phyloP scores from a whole-genome alignment of 2,797 vertebrate species.

The Peromyscus nudipes region DNA sequence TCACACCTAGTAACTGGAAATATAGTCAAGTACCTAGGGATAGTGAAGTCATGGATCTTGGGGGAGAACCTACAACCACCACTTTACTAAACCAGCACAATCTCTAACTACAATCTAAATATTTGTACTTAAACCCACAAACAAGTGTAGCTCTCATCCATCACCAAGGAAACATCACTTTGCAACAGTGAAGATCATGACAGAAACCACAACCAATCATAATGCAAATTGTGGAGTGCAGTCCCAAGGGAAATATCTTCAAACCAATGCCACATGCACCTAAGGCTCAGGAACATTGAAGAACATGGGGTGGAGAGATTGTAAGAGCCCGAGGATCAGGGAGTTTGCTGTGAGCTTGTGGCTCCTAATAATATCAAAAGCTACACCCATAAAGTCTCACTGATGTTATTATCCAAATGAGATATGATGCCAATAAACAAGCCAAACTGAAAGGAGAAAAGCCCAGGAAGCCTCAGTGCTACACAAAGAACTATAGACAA shows the following conservation, averaged over 20 bases:
- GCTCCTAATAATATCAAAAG: not conserved
- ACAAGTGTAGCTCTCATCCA: not conserved
- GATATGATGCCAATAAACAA: not conserved
- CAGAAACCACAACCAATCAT: not conserved
- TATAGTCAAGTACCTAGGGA: not conserved
- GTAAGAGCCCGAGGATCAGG: not conserved
- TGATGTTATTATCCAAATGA: not conserved
- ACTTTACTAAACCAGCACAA: not conserved
- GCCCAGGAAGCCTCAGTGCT: not conserved
- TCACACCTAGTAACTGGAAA: not conserved
- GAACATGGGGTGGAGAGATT: not conserved
- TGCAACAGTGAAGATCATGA: not conserved
- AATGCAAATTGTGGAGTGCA: not conserved
- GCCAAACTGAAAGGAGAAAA: not conserved
- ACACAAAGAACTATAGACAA: not conserved
- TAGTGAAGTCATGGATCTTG: not conserved
- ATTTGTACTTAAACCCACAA: not conserved
- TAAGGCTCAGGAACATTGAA: not conserved
- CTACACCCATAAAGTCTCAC: not conserved
- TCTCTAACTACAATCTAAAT: not conserved
- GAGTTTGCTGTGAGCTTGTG: not conserved
- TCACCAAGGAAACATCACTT: not conserved
- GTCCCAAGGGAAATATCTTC: not conserved
- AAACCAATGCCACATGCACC: not conserved
- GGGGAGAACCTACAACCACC: not conserved